Evolutionary conservation across 2,888 invertebrate species (phyloP).

Genomic region (Caenorhabditis auriculariae): DNA sequence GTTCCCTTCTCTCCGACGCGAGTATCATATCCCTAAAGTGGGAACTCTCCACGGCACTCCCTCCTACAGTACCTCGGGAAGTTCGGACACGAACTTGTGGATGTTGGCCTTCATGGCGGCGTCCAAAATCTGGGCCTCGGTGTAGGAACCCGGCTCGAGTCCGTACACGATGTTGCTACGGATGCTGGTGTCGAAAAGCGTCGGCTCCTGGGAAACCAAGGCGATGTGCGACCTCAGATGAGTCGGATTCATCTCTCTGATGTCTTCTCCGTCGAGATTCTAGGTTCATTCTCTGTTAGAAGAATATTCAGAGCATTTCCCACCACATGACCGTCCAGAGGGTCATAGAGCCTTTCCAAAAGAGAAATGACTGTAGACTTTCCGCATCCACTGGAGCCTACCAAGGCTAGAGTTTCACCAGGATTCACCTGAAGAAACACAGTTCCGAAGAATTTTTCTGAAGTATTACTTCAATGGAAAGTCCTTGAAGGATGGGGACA

Average conservation of each 20-base stretch:
- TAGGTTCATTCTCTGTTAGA: no score
- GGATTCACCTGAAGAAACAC: slow-evolving; percentile 68
- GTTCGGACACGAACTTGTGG: slow-evolving; percentile 65
- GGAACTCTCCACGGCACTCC: slow-evolving; percentile 51
- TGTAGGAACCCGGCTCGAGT: slow-evolving; percentile 46
- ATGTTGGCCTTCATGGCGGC: slow-evolving; percentile 66
- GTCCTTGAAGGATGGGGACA: slow-evolving; percentile 34
- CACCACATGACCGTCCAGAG: slow-evolving; percentile 72
- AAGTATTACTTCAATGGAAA: slow-evolving; percentile 16
- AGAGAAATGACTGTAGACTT: slow-evolving; percentile 65
- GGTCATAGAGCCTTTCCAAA: slow-evolving; percentile 82
- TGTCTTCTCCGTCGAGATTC: slow-evolving; percentile 60
- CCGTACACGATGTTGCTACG: slow-evolving; percentile 49
- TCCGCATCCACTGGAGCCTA: slow-evolving; percentile 66
- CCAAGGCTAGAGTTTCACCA: slow-evolving; percentile 64
- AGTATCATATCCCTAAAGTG: no score
- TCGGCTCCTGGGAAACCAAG: slow-evolving; percentile 51
- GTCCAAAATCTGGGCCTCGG: slow-evolving; percentile 60
- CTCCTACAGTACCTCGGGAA: slow-evolving; percentile 64
- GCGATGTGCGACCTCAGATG: slow-evolving; percentile 63
- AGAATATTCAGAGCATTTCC: no score
- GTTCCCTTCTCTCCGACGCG: no score
- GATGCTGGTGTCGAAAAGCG: slow-evolving; percentile 9
- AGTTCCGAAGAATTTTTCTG: no score
- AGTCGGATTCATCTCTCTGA: slow-evolving; percentile 35